Base-by-base conservation (phyloP, 2,888 invertebrate genomes). In the Brachynemurus nebulosus region DNA sequence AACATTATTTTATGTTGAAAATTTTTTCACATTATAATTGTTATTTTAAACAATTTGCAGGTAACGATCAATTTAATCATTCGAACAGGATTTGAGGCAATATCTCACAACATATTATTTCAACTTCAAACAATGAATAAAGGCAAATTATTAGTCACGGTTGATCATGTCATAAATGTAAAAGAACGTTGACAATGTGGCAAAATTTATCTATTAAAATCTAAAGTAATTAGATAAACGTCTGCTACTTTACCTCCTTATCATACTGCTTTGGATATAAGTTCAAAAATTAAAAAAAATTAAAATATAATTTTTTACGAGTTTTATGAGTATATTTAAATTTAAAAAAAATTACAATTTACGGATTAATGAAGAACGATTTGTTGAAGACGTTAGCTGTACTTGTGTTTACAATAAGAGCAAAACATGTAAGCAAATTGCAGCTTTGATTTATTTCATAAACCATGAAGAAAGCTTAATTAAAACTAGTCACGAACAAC, bases 241-340 rank as follows among this genome's bases (percentile, higher is more conserved):
- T 45, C 49, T 11, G 44, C 47, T 1, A 40, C 42, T 8, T 45
- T 43, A 37, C 4, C 44, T 9, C 44, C 47, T 16, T 47, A 49
- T 23, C 36, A 41, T 14, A 35, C 20, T 8, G 6, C 19, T 17
- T 30, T 49, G 17, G 9, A 43, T 18, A 47, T 45, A 45, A 36
- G 36, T 16, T 2, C n/a, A 30, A 3, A 30, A 30, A 36, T 9
- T 9, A 7, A 2, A n/a, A 3, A 16, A 17, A 5, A 16, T 6
- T 3, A 8, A 34, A 7, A 34, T 14, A 34, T 12, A 14, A 6
- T 34, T 12, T 6, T 34, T 11, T 34, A 11, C 12, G 7, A 34
- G 6, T 7, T 11, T 2, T 11, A 18, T 2, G 14, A 12, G 4
- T 2, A 18, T 11, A 36, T 18, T 36, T 18, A 5, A 16, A 16